Conservation (phyloP, 2,797 vertebrate genomes). For the Lagorchestes hirsutus region DNA sequence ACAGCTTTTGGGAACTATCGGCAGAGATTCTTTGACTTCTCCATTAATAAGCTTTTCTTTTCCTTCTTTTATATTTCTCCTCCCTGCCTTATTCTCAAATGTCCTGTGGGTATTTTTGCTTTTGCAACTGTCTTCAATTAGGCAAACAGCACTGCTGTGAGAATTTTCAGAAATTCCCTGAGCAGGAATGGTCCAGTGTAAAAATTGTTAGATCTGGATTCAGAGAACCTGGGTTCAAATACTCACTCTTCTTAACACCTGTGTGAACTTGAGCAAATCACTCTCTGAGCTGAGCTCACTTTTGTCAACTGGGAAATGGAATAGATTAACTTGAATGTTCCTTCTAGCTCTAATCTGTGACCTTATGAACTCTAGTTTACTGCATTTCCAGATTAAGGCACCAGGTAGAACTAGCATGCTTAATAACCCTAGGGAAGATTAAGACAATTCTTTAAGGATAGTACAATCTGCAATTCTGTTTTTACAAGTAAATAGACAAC, state of each 20-base stretch:
- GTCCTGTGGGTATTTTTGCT: neutral
- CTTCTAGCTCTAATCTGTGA: neutral
- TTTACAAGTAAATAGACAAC: neutral
- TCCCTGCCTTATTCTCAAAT: neutral
- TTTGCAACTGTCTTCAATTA: neutral
- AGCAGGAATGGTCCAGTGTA: neutral
- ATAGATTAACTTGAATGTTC: neutral
- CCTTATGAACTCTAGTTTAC: slow-evolving; percentile 7
- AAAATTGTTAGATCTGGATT: neutral
- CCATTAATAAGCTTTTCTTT: neutral
- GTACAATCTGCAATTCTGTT: neutral
- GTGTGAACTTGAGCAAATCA: neutral
- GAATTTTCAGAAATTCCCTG: neutral
- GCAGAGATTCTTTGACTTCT: neutral
- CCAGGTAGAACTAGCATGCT: neutral
- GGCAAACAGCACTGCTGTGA: slow-evolving; percentile 28
- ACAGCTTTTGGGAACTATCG: neutral
- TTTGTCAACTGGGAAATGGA: neutral
- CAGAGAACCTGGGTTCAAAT: neutral
- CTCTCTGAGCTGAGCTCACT: neutral
- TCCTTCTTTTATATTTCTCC: too few relatives aligned
- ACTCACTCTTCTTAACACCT: neutral
- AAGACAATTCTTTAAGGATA: neutral
- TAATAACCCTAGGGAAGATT: neutral
- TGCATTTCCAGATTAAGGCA: slow-evolving; percentile 14